These are phyloP conservation scores for Drosophila nasuta DNA, from an alignment of 1,140 invertebrate species.

Conservation along the genomic window DNA sequence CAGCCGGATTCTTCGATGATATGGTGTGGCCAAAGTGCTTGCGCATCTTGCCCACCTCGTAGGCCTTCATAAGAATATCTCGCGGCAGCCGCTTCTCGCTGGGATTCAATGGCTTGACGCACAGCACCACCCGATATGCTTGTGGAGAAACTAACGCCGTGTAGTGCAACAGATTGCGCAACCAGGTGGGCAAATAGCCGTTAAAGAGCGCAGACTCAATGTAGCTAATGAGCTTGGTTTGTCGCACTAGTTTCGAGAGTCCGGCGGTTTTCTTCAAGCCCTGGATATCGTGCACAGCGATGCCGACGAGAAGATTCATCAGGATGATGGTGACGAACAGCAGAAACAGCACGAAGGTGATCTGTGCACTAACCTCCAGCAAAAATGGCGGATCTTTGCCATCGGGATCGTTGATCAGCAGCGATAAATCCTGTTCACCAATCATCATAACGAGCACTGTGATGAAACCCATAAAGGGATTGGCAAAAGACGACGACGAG, in stretches of 20 bases:
- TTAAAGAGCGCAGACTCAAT: conserved; percentile 90
- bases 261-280: conserved; percentile 91
- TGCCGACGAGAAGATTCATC: conserved; percentile 92
- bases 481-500: conserved; percentile 91
- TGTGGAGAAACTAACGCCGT: conserved; percentile 91
- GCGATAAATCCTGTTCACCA: conserved; percentile 91
- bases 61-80: conserved; percentile 90
- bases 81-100: conserved; percentile 91
- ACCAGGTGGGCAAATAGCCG: conserved; percentile 89
- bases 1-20: conserved; percentile 87
- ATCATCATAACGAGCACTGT: conserved; percentile 96
- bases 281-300: conserved; percentile 93
- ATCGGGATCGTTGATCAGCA: conserved; percentile 88
- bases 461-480: conserved; percentile 91
- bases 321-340: conserved; percentile 92
- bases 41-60: conserved; percentile 90
- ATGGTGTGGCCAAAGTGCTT: conserved; percentile 89
- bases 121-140: conserved; percentile 90
- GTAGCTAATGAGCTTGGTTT: conserved; percentile 91
- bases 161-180: conserved; percentile 90
- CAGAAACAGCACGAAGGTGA: conserved; percentile 90
- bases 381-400: conserved; percentile 87
- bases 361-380: conserved; percentile 89
- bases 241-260: conserved; percentile 90
- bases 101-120: conserved; percentile 92